Percentiles rank a stretch among this genome's conserved stretches.
Evolutionary conservation across 2,797 vertebrate genomes (phyloP).

Genomic region (Myotis planiceps): DNA sequence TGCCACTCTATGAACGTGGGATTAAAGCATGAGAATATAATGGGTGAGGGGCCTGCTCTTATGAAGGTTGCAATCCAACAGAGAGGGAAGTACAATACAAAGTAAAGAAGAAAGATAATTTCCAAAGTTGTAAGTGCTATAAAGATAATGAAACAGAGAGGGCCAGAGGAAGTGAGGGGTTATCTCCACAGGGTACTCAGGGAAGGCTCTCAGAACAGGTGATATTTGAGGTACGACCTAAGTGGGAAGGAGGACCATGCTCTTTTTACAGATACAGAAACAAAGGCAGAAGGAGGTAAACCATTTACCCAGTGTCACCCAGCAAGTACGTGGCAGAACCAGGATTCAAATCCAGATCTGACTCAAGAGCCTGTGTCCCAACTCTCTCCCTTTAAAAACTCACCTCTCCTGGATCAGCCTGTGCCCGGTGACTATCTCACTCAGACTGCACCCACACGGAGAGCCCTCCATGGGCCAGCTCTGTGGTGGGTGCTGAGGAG

Average conservation of each 20-base stretch:
- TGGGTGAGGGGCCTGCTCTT: not conserved
- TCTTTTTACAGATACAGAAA: not conserved
- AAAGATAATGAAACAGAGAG: not conserved
- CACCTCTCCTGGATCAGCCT: not conserved
- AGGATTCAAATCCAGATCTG: not conserved
- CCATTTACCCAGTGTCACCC: not conserved
- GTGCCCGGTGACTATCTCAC: not conserved
- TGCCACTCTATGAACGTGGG: not conserved
- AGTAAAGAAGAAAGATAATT: not conserved
- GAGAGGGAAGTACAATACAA: not conserved
- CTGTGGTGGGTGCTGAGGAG: not conserved
- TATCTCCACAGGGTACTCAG: not conserved
- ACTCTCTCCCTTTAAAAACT: not conserved
- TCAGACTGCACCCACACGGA: not conserved
- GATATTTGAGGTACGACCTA: not conserved
- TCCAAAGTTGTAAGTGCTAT: not conserved
- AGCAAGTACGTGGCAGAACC: not conserved
- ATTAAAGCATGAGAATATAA: not conserved
- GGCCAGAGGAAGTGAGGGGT: no score
- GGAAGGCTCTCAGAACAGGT: not conserved
- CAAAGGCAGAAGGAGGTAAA: not conserved
- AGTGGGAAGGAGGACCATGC: not conserved
- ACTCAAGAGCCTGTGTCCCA: not conserved
- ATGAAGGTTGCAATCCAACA: not conserved
- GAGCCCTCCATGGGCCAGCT: not conserved